These are phyloP conservation scores for Taenioides sp. DNA, from an alignment of 2,797 vertebrate genomes.

Conservation along the genomic window DNA sequence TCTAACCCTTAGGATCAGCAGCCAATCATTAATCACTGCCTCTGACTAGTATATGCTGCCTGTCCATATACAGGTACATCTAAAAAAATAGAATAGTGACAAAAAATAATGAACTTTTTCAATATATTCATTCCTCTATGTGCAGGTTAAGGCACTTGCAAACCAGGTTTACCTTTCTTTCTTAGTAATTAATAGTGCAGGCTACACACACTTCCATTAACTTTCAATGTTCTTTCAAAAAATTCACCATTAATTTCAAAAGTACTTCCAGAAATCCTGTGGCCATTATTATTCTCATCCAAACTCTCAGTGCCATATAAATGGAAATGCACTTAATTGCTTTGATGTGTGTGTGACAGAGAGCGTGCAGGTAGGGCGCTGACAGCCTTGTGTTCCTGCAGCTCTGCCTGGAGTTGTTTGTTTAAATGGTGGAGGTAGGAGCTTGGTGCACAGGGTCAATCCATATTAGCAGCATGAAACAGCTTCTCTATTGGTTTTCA, in stretches of 20 bases:
- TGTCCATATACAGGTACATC: no score
- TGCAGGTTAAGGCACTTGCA: no score
- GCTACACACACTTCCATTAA: no score
- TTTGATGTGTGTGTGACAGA: slow-evolving; percentile 5
- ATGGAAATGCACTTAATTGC: slow-evolving; percentile 4
- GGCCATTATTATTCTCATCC: neutral
- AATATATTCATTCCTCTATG: no score
- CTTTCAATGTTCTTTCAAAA: no score
- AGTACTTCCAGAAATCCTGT: neutral
- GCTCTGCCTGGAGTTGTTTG: neutral
- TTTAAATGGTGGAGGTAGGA: slow-evolving; percentile 7
- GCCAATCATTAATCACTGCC: no score
- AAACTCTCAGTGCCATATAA: neutral
- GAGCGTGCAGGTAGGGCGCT: neutral
- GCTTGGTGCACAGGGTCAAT: slow-evolving; percentile 20
- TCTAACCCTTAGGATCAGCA: no score
- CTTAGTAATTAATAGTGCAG: no score
- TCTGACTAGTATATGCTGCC: no score
- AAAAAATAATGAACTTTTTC: no score
- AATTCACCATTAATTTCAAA: neutral
- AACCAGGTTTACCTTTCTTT: no score
- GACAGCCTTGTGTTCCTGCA: neutral
- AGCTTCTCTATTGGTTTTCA: slow-evolving; percentile 30
- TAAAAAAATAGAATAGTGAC: no score
- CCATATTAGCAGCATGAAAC: slow-evolving; percentile 19